phyloP scores from a whole-genome alignment of 2,113 vertebrate genomes.

The Anolis carolinensis region DNA sequence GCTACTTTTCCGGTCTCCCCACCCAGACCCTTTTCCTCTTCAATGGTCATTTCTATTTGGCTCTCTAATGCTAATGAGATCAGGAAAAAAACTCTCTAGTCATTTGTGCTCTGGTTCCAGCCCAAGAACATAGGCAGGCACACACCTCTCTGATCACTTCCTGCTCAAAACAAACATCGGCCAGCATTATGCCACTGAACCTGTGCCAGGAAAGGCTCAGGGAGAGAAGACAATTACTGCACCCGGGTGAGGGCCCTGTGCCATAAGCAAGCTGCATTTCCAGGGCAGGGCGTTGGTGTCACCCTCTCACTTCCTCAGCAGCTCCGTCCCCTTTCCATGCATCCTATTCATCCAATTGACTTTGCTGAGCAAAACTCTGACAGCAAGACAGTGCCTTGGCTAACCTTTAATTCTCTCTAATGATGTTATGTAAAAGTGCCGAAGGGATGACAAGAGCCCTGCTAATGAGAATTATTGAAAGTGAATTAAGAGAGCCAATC shows the following conservation, averaged over 20 bases:
- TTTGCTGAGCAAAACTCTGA: conserved; percentile 43
- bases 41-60: conserved; percentile 56
- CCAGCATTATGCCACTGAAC: conserved; percentile 45
- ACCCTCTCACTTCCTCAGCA: conserved; percentile 46
- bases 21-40: conserved; percentile 43
- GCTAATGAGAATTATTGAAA: conserved; percentile 40
- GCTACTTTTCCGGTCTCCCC: conserved; percentile 60
- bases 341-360: conserved; percentile 44
- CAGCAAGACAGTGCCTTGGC: conserved; percentile 53
- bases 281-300: conserved; percentile 22
- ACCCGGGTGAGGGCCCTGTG: conserved; percentile 7
- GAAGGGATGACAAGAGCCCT: conserved; percentile 27
- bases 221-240: background rate
- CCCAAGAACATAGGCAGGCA: conserved; percentile 74
- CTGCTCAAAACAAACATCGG: conserved; percentile 64
- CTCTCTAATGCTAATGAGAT: conserved; percentile 54
- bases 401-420: conserved; percentile 67
- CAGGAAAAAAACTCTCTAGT: conserved; percentile 48
- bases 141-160: conserved; percentile 72
- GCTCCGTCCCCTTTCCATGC: conserved; percentile 34
- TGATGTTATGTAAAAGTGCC: conserved; percentile 58
- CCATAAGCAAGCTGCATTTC: conserved; percentile 56
- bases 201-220: conserved; percentile 33
- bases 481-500: conserved; percentile 33
- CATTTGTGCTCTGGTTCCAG: conserved; percentile 52